Evolutionary conservation across 2,888 invertebrate species (phyloP), one percentile per base, ranked within the genome.

Genomic region (Diplazon laetatorius): DNA sequence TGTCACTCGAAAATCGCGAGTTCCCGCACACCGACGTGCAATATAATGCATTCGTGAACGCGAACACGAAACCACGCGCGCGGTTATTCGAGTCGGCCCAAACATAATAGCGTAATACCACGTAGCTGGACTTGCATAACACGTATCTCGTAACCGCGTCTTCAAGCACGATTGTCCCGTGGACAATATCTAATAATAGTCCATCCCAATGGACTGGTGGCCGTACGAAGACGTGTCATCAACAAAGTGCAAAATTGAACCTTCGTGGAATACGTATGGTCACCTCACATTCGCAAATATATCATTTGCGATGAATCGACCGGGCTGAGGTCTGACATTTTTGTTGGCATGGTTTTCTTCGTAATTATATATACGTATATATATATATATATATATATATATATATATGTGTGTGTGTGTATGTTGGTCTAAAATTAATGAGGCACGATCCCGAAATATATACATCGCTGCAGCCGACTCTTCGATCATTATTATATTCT

Each of bases 41-140:
- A n/a, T n/a, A 20, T 18, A 30, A 30, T 9, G 30, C 14, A 30
- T 55, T 30, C 52, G 20, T 55, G 30, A 30, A 35, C 30, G 52
- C 52, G 16, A 30, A 55, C 14, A 25, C 30, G n/a, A 52, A 52
- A 20, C 22, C 10, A 14, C 52, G 52, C 14, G 50, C 48, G 10
- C 14, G n/a, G 14, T 55, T 25, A 16, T n/a, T 35, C 52, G n/a
- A 30, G 14, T 55, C 52, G 30, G 14, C 30, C 52, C 16, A 14
- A 30, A 30, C 30, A 35, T 8, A 55, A 55, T 55, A 2, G 14
- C 16, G 14, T 30, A 55, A 35, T n/a, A 52, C 25, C 12, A 9
- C 8, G 3, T 16, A 35, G 44, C 52, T 69, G 48, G 50, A 68
- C 48, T 73, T 73, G 73, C 77, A n/a, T 73, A 77, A 77, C 73